A percentile compares a stretch with the other conserved stretches of the same genome.
These are phyloP conservation scores for Zelleria hepariella DNA, from an alignment of 2,888 invertebrate species.

Conservation along the genomic window DNA sequence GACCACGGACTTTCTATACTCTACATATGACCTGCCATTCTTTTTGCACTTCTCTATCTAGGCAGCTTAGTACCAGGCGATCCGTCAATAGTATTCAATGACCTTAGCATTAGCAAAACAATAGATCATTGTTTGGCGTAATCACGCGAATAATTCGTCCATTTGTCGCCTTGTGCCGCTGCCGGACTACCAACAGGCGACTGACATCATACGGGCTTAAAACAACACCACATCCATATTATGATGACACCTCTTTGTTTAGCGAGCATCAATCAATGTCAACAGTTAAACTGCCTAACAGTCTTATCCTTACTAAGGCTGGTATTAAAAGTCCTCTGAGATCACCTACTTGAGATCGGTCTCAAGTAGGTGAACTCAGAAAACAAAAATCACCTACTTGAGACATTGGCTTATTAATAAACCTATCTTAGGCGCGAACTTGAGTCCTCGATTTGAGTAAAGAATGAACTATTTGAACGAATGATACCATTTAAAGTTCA, in stretches of 20 bases:
- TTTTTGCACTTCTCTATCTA: not conserved
- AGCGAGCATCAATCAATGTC: too few relatives aligned
- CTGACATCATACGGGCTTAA: not conserved
- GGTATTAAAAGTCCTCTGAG: too few relatives aligned
- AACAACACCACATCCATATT: not conserved
- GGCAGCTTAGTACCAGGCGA: slow-evolving; percentile 8
- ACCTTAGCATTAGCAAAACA: slow-evolving; percentile 9
- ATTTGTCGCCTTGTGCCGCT: slow-evolving; percentile 6
- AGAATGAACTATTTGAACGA: too few relatives aligned
- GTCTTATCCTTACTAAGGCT: too few relatives aligned
- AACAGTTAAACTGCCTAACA: too few relatives aligned
- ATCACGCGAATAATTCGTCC: slow-evolving; percentile 12
- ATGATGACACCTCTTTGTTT: not conserved
- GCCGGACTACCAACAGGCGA: not conserved
- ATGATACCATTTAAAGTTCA: too few relatives aligned
- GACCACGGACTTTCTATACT: not conserved
- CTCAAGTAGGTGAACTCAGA: too few relatives aligned
- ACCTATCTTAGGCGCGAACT: too few relatives aligned
- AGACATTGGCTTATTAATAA: too few relatives aligned
- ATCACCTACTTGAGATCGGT: too few relatives aligned
- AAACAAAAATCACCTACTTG: too few relatives aligned
- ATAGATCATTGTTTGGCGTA: slow-evolving; percentile 9
- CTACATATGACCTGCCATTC: not conserved
- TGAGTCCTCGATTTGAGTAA: too few relatives aligned
- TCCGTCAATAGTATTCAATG: slow-evolving; percentile 12